Evolutionary conservation across 2,888 invertebrate genomes (phyloP).

Genomic region (Orchesella flavescens): DNA sequence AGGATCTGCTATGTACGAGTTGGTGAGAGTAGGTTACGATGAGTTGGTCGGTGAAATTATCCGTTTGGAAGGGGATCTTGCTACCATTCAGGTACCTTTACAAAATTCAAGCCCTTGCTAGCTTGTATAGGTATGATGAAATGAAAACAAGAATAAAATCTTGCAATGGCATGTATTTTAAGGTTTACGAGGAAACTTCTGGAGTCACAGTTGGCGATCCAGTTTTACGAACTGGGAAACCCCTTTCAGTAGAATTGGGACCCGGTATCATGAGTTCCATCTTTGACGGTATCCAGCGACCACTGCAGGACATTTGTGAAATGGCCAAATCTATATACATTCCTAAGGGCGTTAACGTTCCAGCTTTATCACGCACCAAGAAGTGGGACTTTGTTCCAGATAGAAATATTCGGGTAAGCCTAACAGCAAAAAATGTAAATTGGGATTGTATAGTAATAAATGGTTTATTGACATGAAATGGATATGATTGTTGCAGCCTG

Average conservation of each 20-base stretch:
- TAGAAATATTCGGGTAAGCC: constrained; percentile 81
- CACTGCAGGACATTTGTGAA: constrained; percentile 95
- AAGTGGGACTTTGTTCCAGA: constrained; percentile 95
- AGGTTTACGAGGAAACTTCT: constrained; percentile 95
- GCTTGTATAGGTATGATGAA: neutral
- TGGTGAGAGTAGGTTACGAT: constrained; percentile 98
- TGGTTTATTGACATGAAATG: neutral
- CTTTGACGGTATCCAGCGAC: constrained; percentile 99
- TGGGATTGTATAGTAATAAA: neutral
- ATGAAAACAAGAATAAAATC: neutral
- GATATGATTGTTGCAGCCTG: constrained; percentile 75
- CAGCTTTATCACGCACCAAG: constrained; percentile 85
- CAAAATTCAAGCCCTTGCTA: neutral
- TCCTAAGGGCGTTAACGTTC: constrained; percentile 97
- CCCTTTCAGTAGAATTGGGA: constrained; percentile 97
- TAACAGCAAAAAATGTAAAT: neutral
- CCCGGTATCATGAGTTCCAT: constrained; percentile 99
- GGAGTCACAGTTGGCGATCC: constrained; percentile 99
- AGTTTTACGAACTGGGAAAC: constrained; percentile 98
- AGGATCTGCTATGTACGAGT: constrained; percentile 99
- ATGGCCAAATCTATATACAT: constrained; percentile 98
- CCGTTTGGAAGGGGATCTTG: constrained; percentile 99
- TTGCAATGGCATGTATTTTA: constrained; percentile 24
- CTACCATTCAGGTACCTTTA: constrained; percentile 93
- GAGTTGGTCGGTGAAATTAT: constrained; percentile 99